Percentiles rank a stretch among this genome's conserved stretches.
These are phyloP conservation scores for Epinephelus awoara DNA, from an alignment of 2,797 vertebrate genomes.

Conservation along the genomic window DNA sequence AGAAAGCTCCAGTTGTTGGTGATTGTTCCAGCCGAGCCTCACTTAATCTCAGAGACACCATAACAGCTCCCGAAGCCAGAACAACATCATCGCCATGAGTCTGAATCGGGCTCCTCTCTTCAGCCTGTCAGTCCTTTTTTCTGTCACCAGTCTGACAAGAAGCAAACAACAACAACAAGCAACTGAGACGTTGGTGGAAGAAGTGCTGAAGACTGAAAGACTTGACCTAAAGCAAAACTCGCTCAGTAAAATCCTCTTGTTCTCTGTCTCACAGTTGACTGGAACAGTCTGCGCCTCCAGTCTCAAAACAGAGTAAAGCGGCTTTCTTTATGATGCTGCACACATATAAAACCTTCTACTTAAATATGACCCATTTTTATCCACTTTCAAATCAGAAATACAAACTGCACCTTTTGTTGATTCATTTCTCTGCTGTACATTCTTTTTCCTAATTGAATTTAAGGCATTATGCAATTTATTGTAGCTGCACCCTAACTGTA, in stretches of 20 bases:
- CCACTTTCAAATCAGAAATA: background rate
- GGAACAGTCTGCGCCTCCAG: background rate
- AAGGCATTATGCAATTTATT: background rate
- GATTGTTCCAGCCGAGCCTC: background rate
- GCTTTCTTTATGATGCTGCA: background rate
- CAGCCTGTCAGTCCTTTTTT: background rate
- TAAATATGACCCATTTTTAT: background rate
- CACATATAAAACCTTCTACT: background rate
- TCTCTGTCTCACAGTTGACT: background rate
- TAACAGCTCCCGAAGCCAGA: background rate
- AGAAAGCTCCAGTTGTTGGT: background rate
- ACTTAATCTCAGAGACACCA: background rate
- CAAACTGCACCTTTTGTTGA: background rate
- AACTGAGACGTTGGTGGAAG: background rate
- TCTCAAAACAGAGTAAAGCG: constrained; percentile 3
- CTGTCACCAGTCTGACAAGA: constrained; percentile 11
- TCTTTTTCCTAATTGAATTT: background rate
- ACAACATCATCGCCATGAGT: background rate
- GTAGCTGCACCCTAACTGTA: background rate
- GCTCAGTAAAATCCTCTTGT: background rate
- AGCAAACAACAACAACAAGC: background rate
- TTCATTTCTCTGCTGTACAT: background rate
- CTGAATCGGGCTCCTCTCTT: background rate
- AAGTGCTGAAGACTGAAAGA: background rate
- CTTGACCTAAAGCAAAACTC: constrained; percentile 1